A percentile compares a stretch with the other conserved stretches of the same genome.
These are phyloP conservation scores for Strix aluco DNA, from an alignment of 2,113 vertebrate species.

Conservation along the genomic window DNA sequence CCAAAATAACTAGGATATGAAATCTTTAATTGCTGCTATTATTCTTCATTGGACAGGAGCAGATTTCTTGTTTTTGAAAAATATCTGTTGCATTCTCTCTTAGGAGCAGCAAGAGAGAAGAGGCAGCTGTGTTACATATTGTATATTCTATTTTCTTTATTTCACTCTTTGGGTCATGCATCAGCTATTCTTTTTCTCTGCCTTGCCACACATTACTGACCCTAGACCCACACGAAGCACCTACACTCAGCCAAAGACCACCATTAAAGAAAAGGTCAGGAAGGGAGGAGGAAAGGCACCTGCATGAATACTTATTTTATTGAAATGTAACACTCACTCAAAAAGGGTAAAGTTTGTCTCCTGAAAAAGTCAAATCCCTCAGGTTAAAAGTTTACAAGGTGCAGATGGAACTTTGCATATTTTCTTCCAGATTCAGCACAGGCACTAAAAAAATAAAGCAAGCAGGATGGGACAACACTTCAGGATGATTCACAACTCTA, in stretches of 20 bases:
- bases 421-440: neutral
- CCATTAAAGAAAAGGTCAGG: neutral
- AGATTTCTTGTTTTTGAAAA: constrained; percentile 12
- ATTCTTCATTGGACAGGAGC: neutral
- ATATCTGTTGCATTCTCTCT: neutral
- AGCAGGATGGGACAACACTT: neutral
- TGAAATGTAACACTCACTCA: neutral
- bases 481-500: neutral
- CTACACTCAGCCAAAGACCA: neutral
- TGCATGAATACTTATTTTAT: neutral
- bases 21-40: constrained; percentile 5
- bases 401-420: neutral
- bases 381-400: neutral
- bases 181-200: neutral
- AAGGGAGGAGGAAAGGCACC: neutral
- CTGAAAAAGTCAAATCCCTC: neutral
- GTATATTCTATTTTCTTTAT: neutral
- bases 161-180: neutral
- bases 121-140: neutral
- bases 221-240: neutral
- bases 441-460: neutral
- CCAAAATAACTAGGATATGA: neutral
- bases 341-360: neutral
- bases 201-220: neutral
- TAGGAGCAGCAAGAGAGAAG: neutral